Percentiles rank a stretch among this genome's conserved stretches.
phyloP scores from a whole-genome alignment of 2,888 invertebrate species.

The Chymomyza caudatula region DNA sequence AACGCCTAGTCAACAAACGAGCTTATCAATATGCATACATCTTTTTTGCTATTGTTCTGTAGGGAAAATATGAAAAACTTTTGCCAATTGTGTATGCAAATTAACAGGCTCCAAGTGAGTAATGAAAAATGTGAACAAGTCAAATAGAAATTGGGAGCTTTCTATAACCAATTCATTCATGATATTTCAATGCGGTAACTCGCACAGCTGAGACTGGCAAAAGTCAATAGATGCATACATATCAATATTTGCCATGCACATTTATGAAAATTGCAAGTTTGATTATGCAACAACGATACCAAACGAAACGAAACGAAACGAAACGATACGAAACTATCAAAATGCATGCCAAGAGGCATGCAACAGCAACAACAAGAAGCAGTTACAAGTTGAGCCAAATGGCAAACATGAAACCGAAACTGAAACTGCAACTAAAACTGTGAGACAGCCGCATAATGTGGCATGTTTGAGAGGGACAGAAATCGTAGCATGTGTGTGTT shows the following conservation, averaged over 20 bases:
- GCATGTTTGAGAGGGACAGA: not conserved
- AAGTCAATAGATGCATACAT: not conserved
- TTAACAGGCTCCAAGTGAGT: constrained; percentile 26
- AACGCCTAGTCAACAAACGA: constrained; percentile 19
- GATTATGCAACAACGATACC: constrained; percentile 58
- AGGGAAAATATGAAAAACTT: not conserved
- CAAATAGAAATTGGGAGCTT: not conserved
- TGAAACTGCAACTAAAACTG: constrained; percentile 61
- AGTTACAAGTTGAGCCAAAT: constrained; percentile 42
- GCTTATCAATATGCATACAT: constrained; percentile 32
- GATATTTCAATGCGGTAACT: constrained; percentile 13
- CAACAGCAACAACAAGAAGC: constrained; percentile 2
- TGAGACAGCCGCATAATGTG: constrained; percentile 24
- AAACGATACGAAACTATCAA: constrained; percentile 42
- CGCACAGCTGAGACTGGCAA: constrained; percentile 12
- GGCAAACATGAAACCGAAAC: constrained; percentile 69
- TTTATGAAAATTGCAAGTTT: constrained; percentile 62
- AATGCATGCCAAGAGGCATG: constrained; percentile 57
- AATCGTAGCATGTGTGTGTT: constrained; percentile 3
- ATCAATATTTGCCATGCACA: constrained; percentile 24
- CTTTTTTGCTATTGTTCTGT: constrained; percentile 19
- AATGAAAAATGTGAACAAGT: constrained; percentile 8
- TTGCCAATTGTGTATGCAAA: constrained; percentile 52
- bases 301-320: not conserved
- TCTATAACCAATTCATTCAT: constrained; percentile 32